These are phyloP conservation scores for Muricea muricata DNA, from an alignment of 92 coral and sea anemone species.

Conservation along the genomic window DNA sequence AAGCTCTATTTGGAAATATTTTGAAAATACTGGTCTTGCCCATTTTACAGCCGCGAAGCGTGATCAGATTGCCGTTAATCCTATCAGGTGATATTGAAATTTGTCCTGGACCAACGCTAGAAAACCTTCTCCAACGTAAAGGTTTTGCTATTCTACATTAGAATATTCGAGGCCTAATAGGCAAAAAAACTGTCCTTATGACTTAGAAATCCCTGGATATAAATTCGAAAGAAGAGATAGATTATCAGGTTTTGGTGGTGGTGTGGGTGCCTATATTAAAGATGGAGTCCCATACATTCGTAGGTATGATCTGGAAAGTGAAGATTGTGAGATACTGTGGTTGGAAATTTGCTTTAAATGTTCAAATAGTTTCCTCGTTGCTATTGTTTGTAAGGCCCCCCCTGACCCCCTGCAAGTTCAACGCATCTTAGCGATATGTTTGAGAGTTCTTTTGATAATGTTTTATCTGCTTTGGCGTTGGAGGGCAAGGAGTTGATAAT, in stretches of 20 bases:
- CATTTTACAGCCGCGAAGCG: too few species aligned
- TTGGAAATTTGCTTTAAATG: not conserved
- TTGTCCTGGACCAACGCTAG: not conserved
- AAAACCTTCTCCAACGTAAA: not conserved
- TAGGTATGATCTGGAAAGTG: not conserved
- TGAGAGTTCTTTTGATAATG: too few species aligned
- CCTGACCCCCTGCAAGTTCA: not conserved
- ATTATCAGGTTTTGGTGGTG: not conserved
- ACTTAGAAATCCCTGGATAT: not conserved
- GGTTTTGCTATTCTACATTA: not conserved
- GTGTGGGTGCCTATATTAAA: not conserved
- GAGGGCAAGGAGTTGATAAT: too few species aligned
- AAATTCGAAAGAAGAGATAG: not conserved
- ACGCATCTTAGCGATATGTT: too few species aligned
- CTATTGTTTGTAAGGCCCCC: not conserved
- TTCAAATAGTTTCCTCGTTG: not conserved
- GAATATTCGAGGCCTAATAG: not conserved
- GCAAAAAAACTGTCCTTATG: not conserved
- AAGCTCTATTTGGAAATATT: constrained; percentile 1
- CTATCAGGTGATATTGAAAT: too few species aligned
- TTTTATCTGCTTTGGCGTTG: too few species aligned
- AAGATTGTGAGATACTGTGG: not conserved
- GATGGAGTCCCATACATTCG: not conserved
- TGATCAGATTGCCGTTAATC: too few species aligned
- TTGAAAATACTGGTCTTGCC: not conserved